Evolutionary conservation across 2,113 vertebrate genomes (phyloP), one percentile per base, ranked within the genome.

Genomic region (Mesembrinibis cayennensis): DNA sequence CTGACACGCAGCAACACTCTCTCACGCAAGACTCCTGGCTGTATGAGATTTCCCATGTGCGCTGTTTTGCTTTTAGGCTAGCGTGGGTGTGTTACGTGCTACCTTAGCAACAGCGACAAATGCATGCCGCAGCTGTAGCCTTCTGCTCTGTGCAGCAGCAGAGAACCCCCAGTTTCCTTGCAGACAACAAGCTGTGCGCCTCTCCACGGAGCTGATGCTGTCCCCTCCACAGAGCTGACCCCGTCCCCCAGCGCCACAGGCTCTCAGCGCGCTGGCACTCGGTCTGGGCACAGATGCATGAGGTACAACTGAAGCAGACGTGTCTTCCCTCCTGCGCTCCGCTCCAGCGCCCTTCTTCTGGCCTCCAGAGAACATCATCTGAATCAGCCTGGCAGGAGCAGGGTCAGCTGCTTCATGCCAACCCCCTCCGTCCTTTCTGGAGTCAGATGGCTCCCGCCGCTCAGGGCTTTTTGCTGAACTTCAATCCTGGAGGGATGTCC

Each of bases 81-180:
- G 78, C 9, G 90, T 93, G 97, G 97, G 96, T 74, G 91, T 59
- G 59, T n/a, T 91, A 5, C 2, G 3, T 69, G 91, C 91, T 93
- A 17, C 94, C 94, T 76, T 96, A 77, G 97, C 96, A 97, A 97
- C 97, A 30, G 91, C 3, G 26, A 70, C 34, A 61, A 94, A 62
- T 9, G 85, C 9, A 3, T 49, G 77, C 78, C 38, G 88, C 94
- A 97, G 97, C 93, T 94, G 85, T 52, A 95, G 80, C 67, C 44
- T 26, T 92, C 88, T 71, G 62, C 66, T 90, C 84, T 82, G 36
- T 27, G 84, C 91, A 85, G 87, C 59, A 27, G 82, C 17, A 67
- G 40, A 88, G 61, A 62, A 78, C 38, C 45, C 72, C 61, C 32
- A 4, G 5, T 49, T 87, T 76, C 67, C 67, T 47, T 7, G 78